Conservation (phyloP, 35 echinoderm and acorn worm genomes). For the Heliocidaris erythrogramma region DNA sequence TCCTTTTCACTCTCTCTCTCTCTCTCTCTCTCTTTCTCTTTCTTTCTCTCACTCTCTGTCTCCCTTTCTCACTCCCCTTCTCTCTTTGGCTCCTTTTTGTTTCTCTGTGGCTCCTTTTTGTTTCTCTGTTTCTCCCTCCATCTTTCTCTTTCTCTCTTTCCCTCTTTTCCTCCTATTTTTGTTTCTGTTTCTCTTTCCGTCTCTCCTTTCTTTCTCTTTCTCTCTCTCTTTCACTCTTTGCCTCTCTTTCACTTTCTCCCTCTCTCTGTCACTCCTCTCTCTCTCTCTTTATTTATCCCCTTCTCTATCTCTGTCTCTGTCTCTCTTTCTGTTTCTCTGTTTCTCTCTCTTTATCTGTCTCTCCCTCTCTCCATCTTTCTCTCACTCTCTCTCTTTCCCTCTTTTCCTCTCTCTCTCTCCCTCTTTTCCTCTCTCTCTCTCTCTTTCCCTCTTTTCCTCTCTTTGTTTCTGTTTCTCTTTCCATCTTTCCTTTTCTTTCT, state of each 20-base stretch:
- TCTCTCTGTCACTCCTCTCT: neutral
- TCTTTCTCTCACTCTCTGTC: neutral
- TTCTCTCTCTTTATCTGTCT: neutral
- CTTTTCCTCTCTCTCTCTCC: neutral
- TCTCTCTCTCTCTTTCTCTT: neutral
- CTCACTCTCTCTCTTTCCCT: neutral
- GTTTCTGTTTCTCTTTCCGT: neutral
- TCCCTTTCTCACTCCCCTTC: neutral
- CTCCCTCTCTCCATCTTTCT: too few species aligned
- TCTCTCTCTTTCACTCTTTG: neutral
- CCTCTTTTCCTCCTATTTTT: too few species aligned
- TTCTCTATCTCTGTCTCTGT: too few species aligned
- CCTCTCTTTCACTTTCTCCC: too few species aligned
- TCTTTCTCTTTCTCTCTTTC: neutral
- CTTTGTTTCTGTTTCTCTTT: neutral
- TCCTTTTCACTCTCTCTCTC: neutral
- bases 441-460: neutral
- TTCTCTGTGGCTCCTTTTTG: neutral
- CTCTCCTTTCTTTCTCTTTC: neutral
- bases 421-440: neutral
- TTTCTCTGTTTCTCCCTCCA: neutral
- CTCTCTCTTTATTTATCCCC: neutral
- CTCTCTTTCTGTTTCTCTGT: neutral
- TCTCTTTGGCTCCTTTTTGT: neutral
- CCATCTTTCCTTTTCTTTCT: neutral